phyloP scores from a whole-genome alignment of 2,113 vertebrate genomes.

The Amblyopsis rosae region DNA sequence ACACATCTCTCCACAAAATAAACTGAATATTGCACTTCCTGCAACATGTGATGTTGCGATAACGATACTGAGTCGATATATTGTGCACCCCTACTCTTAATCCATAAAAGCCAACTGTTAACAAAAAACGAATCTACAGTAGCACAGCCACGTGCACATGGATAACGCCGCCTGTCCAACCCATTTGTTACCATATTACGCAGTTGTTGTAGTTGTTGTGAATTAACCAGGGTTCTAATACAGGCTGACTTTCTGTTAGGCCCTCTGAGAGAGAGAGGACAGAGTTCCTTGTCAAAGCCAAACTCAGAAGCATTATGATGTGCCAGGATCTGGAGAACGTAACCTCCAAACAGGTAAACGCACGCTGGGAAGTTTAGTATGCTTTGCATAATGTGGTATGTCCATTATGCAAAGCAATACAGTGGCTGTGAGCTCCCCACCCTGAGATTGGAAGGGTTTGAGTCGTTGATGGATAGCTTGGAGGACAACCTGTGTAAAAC shows the following conservation, averaged over 20 bases:
- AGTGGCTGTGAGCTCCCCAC: too few species aligned
- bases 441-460: too few species aligned
- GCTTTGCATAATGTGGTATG: background rate
- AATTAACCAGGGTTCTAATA: slow-evolving; percentile 2
- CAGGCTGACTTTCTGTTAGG: slow-evolving; percentile 64
- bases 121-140: background rate
- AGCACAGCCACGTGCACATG: background rate
- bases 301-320: slow-evolving; percentile 96
- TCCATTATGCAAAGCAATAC: background rate
- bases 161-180: too few species aligned
- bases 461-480: too few species aligned
- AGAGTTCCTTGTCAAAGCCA: slow-evolving; percentile 92
- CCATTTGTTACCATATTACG: too few species aligned
- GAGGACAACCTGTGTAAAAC: too few species aligned
- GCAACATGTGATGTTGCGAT: too few species aligned
- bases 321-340: slow-evolving; percentile 96
- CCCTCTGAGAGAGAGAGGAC: slow-evolving; percentile 92
- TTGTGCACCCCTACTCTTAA: too few species aligned
- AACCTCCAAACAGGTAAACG: slow-evolving; percentile 93
- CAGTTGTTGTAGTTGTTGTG: background rate
- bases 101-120: background rate
- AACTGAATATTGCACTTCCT: too few species aligned
- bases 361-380: background rate
- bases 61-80: too few species aligned
- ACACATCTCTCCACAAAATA: too few species aligned